Percentiles rank a stretch among this genome's conserved stretches.
phyloP scores from a whole-genome alignment of 2,888 invertebrate genomes.

The Ctenicera cuprea region DNA sequence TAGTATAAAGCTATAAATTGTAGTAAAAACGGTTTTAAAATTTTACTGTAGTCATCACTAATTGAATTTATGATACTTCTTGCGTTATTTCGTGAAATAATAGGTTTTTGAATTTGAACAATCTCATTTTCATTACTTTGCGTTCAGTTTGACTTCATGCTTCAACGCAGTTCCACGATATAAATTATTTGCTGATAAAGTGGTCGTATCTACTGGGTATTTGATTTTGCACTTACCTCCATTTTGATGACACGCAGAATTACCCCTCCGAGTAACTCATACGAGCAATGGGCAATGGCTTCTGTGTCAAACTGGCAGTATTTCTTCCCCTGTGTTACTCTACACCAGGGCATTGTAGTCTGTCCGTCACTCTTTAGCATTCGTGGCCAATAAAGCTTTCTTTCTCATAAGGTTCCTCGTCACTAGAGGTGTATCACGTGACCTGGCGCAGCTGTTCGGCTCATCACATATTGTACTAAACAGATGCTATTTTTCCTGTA shows the following conservation, averaged over 20 bases:
- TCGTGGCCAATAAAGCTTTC: constrained; percentile 35
- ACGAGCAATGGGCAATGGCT: constrained; percentile 61
- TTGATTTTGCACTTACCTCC: constrained; percentile 60
- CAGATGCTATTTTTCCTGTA: constrained; percentile 49
- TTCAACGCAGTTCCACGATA: background rate
- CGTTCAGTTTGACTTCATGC: background rate
- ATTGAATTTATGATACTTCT: too few relatives aligned
- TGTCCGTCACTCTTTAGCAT: constrained; percentile 46
- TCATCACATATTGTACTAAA: constrained; percentile 56
- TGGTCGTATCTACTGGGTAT: constrained; percentile 10
- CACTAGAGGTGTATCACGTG: constrained; percentile 58
- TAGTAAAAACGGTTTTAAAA: too few relatives aligned
- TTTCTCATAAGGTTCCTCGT: constrained; percentile 50
- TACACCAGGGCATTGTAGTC: constrained; percentile 39
- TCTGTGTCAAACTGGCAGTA: constrained; percentile 61
- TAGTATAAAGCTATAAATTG: too few relatives aligned
- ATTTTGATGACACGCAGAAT: constrained; percentile 59
- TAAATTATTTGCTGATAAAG: background rate
- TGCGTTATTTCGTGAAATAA: too few relatives aligned
- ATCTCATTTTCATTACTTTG: background rate
- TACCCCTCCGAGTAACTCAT: constrained; percentile 54
- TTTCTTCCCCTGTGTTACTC: constrained; percentile 55
- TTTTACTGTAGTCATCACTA: too few relatives aligned
- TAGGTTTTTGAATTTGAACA: too few relatives aligned
- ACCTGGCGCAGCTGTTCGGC: constrained; percentile 60